Base-by-base conservation (phyloP, 2,113 vertebrate genomes). In the Petaurus breviceps region DNA sequence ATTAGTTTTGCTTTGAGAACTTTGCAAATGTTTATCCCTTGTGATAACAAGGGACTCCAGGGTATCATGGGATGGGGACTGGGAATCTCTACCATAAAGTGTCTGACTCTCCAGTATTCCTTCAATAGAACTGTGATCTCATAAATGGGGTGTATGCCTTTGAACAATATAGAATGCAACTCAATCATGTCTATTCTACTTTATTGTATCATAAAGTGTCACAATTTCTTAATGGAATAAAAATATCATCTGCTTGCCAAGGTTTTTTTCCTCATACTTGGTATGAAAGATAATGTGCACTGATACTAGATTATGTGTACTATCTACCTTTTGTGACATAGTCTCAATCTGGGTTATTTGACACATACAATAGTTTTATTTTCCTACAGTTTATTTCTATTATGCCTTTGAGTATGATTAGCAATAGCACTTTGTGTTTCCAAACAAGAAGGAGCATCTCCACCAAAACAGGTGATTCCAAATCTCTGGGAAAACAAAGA, bases 381-480 rank as follows among this genome's bases (percentile, higher is more conserved):
- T 94, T 93, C 84, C 54, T 51, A 93, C 51, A 46, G 89, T 84
- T 61, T 31, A 92, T 47, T 61, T 51, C 24, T 92, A 47, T 92
- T 91, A 90, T 5, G 12, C 50, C 95, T 95, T 90, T 94, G 89
- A 77, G 11, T 16, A 50, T 53, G 92, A 96, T n/a, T 91, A 91
- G 96, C 4, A 8, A 25, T 50, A 92, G 25, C 3, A n/a, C 51
- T 57, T 2, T n/a, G 46, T 50, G 47, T 93, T 91, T 93, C 92
- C 92, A 93, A 92, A 95, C 91, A 90, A 94, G 90, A 19, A 54
- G 51, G 93, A 49, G 55, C 54, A 92, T 51, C 23, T 95, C 61
- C n/a, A 53, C n/a, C 43, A 26, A 90, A 91, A 49, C 8, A 94
- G 31, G 28, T 68, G 57, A 68, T 5, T 68, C 57, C 12, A 61